Conservation (phyloP, 2,113 vertebrate genomes). For the Neolamprologus variostigma region DNA sequence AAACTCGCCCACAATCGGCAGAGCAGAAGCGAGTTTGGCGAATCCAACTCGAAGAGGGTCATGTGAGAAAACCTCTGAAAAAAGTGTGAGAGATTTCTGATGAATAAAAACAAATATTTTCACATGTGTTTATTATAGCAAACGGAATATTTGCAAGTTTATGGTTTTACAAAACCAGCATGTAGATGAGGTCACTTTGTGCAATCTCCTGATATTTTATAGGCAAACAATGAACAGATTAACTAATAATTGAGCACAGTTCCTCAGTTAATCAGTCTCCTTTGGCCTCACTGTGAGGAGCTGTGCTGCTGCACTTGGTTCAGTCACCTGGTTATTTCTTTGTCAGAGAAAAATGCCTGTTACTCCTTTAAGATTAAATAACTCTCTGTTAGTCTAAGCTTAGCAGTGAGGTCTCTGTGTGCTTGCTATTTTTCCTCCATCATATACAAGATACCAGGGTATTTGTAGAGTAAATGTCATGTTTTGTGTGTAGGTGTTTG, state of each 20-base stretch:
- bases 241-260: neutral
- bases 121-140: neutral
- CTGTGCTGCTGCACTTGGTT: neutral
- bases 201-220: neutral
- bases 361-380: neutral
- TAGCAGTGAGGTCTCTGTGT: neutral
- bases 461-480: slow-evolving; percentile 33
- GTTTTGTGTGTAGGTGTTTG: slow-evolving; percentile 21
- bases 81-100: neutral
- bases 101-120: neutral
- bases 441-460: neutral
- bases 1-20: neutral
- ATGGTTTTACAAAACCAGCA: neutral
- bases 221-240: neutral
- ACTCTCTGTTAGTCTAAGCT: neutral
- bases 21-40: neutral
- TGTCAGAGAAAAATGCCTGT: neutral
- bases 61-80: neutral
- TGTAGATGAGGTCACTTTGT: neutral
- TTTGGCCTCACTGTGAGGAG: neutral
- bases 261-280: neutral
- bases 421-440: neutral
- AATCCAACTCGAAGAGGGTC: neutral
- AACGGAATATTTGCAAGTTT: neutral
- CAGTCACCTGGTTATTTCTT: neutral